Evolutionary conservation across 2,888 invertebrate species (phyloP).

Genomic region (Fragum whitleyi): DNA sequence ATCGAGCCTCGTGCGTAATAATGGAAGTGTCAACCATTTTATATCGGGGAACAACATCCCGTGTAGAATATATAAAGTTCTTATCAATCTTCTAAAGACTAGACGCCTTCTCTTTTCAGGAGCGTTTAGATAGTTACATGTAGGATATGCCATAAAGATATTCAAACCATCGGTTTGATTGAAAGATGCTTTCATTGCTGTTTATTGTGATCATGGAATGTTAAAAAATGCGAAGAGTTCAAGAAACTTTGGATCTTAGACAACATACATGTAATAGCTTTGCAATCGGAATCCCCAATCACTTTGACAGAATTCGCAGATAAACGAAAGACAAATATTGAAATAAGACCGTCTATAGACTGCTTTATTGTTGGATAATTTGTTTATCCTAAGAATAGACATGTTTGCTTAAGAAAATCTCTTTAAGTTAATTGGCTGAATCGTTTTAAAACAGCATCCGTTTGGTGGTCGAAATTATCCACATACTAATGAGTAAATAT

Average conservation of each 20-base stretch:
- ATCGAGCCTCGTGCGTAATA: not conserved
- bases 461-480: no score
- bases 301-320: not conserved
- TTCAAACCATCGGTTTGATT: no score
- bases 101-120: no score
- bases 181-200: no score
- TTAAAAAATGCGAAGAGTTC: not conserved
- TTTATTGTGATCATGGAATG: not conserved
- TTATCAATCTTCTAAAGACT: no score
- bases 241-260: not conserved
- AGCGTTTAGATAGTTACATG: not conserved
- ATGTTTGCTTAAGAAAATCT: no score
- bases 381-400: not conserved
- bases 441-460: no score
- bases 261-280: not conserved
- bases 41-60: not conserved
- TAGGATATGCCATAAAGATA: no score
- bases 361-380: conserved; percentile 1
- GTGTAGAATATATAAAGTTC: not conserved
- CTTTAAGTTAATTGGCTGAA: no score
- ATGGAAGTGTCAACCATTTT: not conserved
- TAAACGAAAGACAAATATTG: not conserved
- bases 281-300: not conserved
- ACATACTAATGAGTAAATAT: no score
- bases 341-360: not conserved